Conservation (phyloP, 2,797 vertebrate genomes). For the Acipenser ruthenus region DNA sequence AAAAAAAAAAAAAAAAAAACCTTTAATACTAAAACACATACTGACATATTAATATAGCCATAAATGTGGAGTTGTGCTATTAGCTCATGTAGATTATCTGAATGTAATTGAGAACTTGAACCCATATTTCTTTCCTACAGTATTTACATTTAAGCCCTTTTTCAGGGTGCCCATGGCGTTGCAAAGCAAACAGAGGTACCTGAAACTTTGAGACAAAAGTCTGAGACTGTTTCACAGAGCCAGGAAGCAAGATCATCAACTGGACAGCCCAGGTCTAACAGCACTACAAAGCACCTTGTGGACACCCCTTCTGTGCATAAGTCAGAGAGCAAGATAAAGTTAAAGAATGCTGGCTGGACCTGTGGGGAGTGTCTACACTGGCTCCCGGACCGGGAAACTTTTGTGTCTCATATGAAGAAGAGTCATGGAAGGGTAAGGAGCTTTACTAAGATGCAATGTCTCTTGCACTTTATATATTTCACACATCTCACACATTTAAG, state of each 20-base stretch:
- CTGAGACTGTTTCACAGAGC: constrained; percentile 38
- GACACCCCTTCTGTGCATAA: constrained; percentile 39
- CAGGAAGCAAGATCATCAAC: constrained; percentile 36
- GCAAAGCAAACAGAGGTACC: constrained; percentile 59
- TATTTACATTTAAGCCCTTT: constrained; percentile 18
- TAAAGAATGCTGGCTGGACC: constrained; percentile 75
- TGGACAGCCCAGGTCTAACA: constrained; percentile 40
- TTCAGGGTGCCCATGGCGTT: constrained; percentile 70
- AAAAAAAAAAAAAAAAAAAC: no score
- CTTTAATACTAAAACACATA: no score
- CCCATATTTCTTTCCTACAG: not conserved
- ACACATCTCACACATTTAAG: no score
- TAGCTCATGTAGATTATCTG: no score
- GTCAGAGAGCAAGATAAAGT: constrained; percentile 41
- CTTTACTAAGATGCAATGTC: no score
- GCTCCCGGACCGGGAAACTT: constrained; percentile 79
- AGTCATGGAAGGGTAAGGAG: constrained; percentile 75
- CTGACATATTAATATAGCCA: no score
- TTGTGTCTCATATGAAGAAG: constrained; percentile 81
- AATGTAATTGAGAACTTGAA: no score
- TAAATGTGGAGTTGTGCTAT: no score
- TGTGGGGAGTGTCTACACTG: constrained; percentile 82
- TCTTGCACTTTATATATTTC: no score
- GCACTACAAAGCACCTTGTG: constrained; percentile 31
- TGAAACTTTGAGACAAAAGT: constrained; percentile 46